Conservation (phyloP, 2,797 vertebrate genomes). For the Furcifer pardalis region DNA sequence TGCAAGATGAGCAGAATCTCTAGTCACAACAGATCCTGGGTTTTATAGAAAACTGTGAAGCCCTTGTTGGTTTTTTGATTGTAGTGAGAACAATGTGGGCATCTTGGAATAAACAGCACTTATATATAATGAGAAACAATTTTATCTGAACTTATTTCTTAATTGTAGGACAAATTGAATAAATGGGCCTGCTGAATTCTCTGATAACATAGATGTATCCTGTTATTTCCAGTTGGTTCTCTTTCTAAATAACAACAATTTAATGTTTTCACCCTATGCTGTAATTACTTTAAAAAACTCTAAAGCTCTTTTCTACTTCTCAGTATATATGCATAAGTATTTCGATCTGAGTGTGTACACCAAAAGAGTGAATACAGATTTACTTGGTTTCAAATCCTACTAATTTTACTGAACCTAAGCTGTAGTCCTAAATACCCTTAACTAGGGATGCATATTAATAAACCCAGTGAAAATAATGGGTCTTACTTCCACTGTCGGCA, state of each 20-base stretch:
- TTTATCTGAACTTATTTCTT: background rate
- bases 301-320: background rate
- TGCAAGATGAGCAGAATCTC: background rate
- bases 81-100: background rate
- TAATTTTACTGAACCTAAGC: background rate
- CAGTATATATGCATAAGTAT: background rate
- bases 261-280: too few species aligned
- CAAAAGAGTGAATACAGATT: background rate
- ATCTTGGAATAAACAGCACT: background rate
- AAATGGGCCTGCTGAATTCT: too few species aligned
- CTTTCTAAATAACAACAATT: background rate
- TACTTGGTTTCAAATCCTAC: background rate
- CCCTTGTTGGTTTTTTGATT: background rate
- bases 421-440: background rate
- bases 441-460: background rate
- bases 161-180: background rate
- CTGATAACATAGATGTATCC: too few species aligned
- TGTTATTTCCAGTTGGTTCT: background rate
- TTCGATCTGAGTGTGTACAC: background rate
- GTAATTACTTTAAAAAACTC: too few species aligned
- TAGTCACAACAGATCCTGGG: background rate
- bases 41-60: background rate
- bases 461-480: background rate
- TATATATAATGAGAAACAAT: background rate
- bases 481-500: background rate